These are phyloP conservation scores for Genyomyrus donnyi DNA, from an alignment of 2,113 vertebrate species.

Conservation along the genomic window DNA sequence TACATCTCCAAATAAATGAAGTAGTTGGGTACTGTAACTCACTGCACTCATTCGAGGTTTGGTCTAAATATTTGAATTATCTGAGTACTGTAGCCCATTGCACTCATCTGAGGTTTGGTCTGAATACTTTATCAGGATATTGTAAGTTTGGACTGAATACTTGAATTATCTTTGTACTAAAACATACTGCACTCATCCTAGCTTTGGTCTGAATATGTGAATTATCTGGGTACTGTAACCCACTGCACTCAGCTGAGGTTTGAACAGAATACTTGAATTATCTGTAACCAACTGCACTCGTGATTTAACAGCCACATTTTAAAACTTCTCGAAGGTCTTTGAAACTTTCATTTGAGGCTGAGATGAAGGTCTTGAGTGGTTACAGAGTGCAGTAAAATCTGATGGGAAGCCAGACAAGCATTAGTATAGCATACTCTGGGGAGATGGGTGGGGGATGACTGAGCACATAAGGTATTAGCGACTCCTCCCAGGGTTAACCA, in stretches of 20 bases:
- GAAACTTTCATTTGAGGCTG: not conserved
- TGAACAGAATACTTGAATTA: not conserved
- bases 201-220: not conserved
- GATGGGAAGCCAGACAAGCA: too few species aligned
- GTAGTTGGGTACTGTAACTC: not conserved
- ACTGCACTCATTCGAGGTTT: not conserved
- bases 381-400: not conserved
- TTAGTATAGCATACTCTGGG: not conserved
- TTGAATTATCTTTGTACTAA: not conserved
- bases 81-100: not conserved
- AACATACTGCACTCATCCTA: slow-evolving; percentile 11
- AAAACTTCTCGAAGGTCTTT: not conserved
- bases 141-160: not conserved
- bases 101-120: not conserved
- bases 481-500: not conserved
- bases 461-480: not conserved
- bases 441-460: not conserved
- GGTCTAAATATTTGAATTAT: not conserved
- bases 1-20: not conserved
- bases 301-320: slow-evolving; percentile 4
- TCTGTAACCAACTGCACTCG: slow-evolving; percentile 16
- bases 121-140: not conserved
- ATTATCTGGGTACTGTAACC: not conserved
- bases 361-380: not conserved
- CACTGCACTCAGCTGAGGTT: not conserved